phyloP scores from a whole-genome alignment of 1,140 invertebrate species.

The Wasmannia auropunctata region DNA sequence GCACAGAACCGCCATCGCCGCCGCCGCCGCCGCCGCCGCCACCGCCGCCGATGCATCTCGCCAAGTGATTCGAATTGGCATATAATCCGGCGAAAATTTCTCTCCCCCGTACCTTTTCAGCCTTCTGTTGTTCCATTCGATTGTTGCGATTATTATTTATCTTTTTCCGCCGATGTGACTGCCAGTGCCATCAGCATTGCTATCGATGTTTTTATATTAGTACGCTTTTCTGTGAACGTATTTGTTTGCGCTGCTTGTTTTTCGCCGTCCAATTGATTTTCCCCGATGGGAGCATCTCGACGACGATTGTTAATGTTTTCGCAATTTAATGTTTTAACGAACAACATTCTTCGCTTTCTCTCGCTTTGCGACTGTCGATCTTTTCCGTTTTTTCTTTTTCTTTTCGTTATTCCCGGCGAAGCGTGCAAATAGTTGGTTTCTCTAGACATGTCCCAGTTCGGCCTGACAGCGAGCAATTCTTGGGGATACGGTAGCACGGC shows the following conservation, averaged over 20 bases:
- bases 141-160: slow-evolving; percentile 49
- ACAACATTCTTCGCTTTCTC: too few relatives aligned
- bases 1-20: slow-evolving; percentile 19
- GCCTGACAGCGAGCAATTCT: slow-evolving; percentile 91
- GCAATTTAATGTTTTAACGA: background rate
- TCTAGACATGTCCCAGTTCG: slow-evolving; percentile 92
- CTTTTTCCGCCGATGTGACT: background rate
- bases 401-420: background rate
- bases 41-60: slow-evolving; percentile 31
- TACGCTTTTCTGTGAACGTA: slow-evolving; percentile 30
- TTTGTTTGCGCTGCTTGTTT: background rate
- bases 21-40: slow-evolving; percentile 11
- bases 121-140: slow-evolving; percentile 26
- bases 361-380: background rate
- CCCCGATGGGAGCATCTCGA: background rate
- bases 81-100: slow-evolving; percentile 51
- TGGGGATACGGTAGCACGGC: slow-evolving; percentile 94
- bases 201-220: slow-evolving; percentile 48
- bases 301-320: background rate
- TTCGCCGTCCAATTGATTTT: background rate
- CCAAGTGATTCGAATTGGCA: slow-evolving; percentile 63
- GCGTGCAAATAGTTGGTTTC: slow-evolving; percentile 48
- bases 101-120: slow-evolving; percentile 6
- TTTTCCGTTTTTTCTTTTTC: too few relatives aligned
- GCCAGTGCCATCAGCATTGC: background rate